Percentiles rank a stretch among this genome's conserved stretches.
phyloP scores from a whole-genome alignment of 2,113 vertebrate species.

The Campylomormyrus numenius region DNA sequence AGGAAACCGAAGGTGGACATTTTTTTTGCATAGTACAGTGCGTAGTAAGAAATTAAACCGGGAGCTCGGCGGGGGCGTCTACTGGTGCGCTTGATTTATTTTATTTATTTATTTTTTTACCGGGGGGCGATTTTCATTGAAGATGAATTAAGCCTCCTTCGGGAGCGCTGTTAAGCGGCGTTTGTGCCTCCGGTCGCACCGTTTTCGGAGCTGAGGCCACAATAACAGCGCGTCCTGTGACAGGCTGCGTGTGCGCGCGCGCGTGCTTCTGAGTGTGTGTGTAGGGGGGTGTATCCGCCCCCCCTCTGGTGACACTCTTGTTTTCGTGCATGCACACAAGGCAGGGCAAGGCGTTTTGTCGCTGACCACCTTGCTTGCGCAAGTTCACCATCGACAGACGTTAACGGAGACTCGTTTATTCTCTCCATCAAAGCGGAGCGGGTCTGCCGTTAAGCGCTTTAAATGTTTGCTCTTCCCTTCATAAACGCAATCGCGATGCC shows the following conservation, averaged over 20 bases:
- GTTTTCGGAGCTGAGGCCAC: neutral
- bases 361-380: neutral
- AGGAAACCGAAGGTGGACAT: conserved; percentile 70
- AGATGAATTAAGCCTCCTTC: too few species aligned
- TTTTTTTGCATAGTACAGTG: conserved; percentile 57
- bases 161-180: neutral
- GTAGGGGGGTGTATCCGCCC: neutral
- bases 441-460: neutral
- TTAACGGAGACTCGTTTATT: neutral
- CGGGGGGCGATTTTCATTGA: neutral
- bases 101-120: neutral
- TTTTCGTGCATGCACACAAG: conserved; percentile 15
- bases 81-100: neutral
- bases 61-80: conserved; percentile 1
- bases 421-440: neutral
- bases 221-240: conserved; percentile 14
- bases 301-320: conserved; percentile 11
- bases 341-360: neutral
- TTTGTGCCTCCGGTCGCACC: neutral
- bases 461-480: neutral
- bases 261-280: neutral
- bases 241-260: neutral
- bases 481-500: neutral
- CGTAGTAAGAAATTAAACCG: conserved; percentile 46
- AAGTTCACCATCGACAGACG: neutral